Percentiles rank a stretch among this genome's conserved stretches.
phyloP scores from a whole-genome alignment of 1,140 invertebrate species.

The Monomorium pharaonis region DNA sequence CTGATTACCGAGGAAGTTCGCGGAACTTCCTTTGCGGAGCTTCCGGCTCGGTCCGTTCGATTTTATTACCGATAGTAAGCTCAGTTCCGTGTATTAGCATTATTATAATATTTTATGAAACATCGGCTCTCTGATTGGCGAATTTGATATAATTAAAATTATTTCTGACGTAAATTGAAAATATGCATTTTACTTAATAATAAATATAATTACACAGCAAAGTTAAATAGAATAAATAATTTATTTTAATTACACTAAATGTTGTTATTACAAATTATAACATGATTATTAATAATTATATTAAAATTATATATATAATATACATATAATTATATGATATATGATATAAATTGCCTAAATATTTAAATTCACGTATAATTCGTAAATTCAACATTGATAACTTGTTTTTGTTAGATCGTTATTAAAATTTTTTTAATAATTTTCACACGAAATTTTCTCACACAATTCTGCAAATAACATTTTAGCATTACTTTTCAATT shows the following conservation, averaged over 20 bases:
- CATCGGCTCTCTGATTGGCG: background rate
- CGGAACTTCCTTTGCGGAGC: background rate
- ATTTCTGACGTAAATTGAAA: background rate
- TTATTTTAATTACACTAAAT: background rate
- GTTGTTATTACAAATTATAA: no score
- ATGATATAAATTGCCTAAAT: background rate
- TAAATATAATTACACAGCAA: background rate
- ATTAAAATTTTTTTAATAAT: background rate
- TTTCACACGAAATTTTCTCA: background rate
- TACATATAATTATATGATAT: background rate
- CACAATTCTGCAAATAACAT: background rate
- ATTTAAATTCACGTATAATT: background rate
- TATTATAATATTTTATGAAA: background rate
- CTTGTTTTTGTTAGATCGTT: background rate
- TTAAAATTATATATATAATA: no score
- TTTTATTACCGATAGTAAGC: background rate
- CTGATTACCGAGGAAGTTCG: slow-evolving; percentile 24
- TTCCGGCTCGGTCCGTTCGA: background rate
- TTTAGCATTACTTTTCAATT: background rate
- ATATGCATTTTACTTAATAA: background rate
- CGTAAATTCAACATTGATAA: background rate
- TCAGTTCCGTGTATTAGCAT: background rate
- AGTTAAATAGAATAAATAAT: slow-evolving; percentile 6
- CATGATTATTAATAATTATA: no score
- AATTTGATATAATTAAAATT: background rate